A percentile compares a stretch with the other conserved stretches of the same genome.
Conservation (phyloP, 2,113 vertebrate species). For the Podiceps cristatus region DNA sequence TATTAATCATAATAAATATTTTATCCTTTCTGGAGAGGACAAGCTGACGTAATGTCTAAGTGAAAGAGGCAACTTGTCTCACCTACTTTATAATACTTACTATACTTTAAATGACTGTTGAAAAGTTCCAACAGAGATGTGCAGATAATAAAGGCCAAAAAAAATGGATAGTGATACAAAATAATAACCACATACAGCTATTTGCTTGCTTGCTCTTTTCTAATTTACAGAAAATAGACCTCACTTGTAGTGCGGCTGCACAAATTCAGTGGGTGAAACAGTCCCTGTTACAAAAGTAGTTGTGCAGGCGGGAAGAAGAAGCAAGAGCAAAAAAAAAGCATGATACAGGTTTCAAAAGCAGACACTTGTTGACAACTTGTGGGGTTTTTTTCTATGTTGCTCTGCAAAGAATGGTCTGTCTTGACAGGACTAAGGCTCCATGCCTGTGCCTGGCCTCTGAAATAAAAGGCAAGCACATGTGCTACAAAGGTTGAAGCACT, state of each 20-base stretch:
- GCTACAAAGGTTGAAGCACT: background rate
- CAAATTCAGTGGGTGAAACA: background rate
- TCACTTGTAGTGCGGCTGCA: background rate
- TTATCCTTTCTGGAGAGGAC: conserved; percentile 28
- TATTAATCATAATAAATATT: conserved; percentile 68
- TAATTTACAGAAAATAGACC: background rate
- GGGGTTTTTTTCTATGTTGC: background rate
- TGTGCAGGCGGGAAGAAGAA: background rate
- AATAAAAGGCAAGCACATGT: background rate
- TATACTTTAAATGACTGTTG: conserved; percentile 1
- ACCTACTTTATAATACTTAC: conserved; percentile 1
- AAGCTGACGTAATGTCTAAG: background rate
- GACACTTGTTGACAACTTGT: background rate
- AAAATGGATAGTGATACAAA: background rate
- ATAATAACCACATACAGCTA: background rate
- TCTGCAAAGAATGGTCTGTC: background rate
- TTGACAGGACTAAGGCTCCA: background rate
- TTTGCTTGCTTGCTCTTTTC: background rate
- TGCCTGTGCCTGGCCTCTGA: background rate
- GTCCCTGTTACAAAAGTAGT: background rate
- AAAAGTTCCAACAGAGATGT: background rate
- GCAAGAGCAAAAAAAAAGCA: background rate
- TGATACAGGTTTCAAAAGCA: background rate
- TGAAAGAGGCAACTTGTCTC: background rate
- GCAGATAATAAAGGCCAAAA: background rate